Percentiles rank a stretch among this genome's conserved stretches.
These are phyloP conservation scores for Perdix hodgsoniae DNA, from an alignment of 2,797 vertebrate species.

Conservation along the genomic window DNA sequence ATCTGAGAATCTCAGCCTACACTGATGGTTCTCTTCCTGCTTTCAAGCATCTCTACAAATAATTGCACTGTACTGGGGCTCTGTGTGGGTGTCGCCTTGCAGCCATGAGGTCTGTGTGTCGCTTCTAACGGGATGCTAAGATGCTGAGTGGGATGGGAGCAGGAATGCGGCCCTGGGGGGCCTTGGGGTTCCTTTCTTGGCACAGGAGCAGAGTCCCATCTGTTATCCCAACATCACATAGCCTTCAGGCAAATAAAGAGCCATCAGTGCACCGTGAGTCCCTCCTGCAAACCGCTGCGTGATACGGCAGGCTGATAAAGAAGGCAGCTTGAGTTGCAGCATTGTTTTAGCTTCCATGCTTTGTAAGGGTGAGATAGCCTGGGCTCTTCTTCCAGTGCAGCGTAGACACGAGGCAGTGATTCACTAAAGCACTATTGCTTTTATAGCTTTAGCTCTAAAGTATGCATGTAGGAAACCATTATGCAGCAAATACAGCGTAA, in stretches of 20 bases:
- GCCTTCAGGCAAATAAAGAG: neutral
- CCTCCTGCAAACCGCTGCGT: neutral
- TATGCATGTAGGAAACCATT: neutral
- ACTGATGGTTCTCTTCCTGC: rapidly evolving
- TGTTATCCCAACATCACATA: neutral
- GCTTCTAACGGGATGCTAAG: neutral
- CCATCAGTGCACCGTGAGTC: neutral
- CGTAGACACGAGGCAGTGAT: rapidly evolving
- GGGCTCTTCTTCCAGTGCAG: neutral
- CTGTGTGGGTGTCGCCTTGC: rapidly evolving
- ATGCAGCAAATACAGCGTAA: rapidly evolving
- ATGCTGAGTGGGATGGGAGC: neutral
- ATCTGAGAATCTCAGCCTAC: neutral
- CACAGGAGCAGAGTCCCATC: neutral
- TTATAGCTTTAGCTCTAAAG: neutral
- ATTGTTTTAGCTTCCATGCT: neutral
- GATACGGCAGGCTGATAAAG: neutral
- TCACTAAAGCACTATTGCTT: rapidly evolving
- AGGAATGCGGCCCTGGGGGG: neutral
- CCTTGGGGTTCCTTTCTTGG: neutral
- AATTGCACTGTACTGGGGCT: rapidly evolving
- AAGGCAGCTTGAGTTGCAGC: neutral
- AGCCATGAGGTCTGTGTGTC: rapidly evolving
- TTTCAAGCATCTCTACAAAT: neutral
- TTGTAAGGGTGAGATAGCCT: neutral